These are phyloP conservation scores for Periophthalmus magnuspinnatus DNA, from an alignment of 2,797 vertebrate species.

Conservation along the genomic window DNA sequence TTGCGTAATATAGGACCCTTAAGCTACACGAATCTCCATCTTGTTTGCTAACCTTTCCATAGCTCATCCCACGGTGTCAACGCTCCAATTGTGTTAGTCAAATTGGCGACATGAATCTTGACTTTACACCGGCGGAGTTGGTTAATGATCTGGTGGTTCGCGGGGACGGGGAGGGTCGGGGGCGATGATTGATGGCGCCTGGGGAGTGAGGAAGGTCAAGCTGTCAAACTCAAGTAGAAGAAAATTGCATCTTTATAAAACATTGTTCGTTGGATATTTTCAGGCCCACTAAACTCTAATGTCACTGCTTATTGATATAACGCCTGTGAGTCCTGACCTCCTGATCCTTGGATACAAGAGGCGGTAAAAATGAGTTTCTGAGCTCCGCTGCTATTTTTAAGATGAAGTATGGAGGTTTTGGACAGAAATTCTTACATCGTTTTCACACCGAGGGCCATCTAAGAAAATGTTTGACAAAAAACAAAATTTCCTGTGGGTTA, in stretches of 20 bases:
- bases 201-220: slow-evolving; percentile 64
- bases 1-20: too few species aligned
- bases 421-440: not conserved
- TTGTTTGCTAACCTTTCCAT: not conserved
- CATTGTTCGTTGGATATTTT: slow-evolving; percentile 10
- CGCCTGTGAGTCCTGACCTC: not conserved
- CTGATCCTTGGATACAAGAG: not conserved
- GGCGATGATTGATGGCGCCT: slow-evolving; percentile 48
- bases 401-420: not conserved
- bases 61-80: not conserved
- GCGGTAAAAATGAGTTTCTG: not conserved
- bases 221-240: slow-evolving; percentile 46
- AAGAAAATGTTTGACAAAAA: not conserved
- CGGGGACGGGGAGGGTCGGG: slow-evolving; percentile 46
- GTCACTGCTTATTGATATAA: not conserved
- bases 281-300: slow-evolving; percentile 13
- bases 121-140: slow-evolving; percentile 24
- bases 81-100: slow-evolving; percentile 17
- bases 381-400: not conserved
- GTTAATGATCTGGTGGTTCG: slow-evolving; percentile 43
- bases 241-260: slow-evolving; percentile 33
- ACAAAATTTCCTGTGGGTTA: not conserved
- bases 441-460: not conserved
- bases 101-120: slow-evolving; percentile 18
- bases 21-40: not conserved